These are phyloP conservation scores for Drosophila antonietae DNA, from an alignment of 2,888 invertebrate genomes.

Conservation along the genomic window DNA sequence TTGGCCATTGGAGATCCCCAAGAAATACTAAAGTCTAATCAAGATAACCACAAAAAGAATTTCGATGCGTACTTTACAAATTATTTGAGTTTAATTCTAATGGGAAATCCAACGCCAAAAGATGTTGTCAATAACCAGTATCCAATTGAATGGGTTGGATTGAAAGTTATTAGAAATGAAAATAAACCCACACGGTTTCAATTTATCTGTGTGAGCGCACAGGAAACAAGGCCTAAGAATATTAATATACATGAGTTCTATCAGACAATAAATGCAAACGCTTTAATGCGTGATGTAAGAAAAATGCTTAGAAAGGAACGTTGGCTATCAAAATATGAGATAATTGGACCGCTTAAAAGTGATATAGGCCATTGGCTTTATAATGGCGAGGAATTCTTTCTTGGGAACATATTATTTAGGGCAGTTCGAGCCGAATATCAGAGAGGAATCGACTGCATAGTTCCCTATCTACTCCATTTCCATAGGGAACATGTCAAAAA, in stretches of 20 bases:
- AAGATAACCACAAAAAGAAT: background rate
- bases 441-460: background rate
- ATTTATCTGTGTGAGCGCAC: background rate
- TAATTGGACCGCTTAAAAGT: background rate
- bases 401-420: background rate
- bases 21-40: background rate
- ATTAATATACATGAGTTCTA: background rate
- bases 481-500: background rate
- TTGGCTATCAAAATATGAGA: background rate
- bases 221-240: background rate
- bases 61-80: background rate
- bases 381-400: background rate
- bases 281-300: slow-evolving; percentile 1
- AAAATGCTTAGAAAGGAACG: background rate
- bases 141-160: slow-evolving; percentile 9
- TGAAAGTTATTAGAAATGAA: background rate
- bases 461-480: background rate
- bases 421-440: background rate
- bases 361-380: background rate
- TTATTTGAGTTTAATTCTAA: slow-evolving; percentile 11
- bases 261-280: background rate
- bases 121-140: slow-evolving; percentile 18
- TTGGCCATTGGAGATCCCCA: background rate
- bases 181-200: slow-evolving; percentile 28
- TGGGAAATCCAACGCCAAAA: slow-evolving; percentile 7